Evolutionary conservation across 2,888 invertebrate genomes (phyloP), one percentile per base, ranked within the genome.

Genomic region (Drepana falcataria): DNA sequence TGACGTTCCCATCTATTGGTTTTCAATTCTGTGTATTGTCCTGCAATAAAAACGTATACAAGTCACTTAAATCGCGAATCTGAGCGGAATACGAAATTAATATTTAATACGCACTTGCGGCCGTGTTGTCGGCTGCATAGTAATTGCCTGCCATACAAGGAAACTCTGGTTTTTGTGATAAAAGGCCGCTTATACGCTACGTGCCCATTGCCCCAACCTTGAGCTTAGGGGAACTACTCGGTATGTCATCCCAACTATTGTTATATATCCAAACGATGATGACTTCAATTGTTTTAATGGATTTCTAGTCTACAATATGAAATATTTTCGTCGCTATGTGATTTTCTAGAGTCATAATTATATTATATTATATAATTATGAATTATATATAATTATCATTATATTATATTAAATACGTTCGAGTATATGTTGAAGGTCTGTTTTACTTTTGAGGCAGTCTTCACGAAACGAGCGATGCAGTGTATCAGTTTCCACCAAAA

Each of bases 191-290:
- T 35, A 41, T 35, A 51, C 51, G 34, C 37, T 54, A 59, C 56
- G 59, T 59, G 59, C 55, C 59, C 48, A 56, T 55, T 52, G 55
- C 56, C 55, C 51, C 49, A 48, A 53, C 35, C 59, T 55, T 56
- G 54, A 51, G 41, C 35, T 41, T 33, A 40, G 37, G n/a, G 51
- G 51, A 51, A 51, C 41, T 51, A 51, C 51, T 44, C 9, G 44
- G 9, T 9, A 44, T 44, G 37, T 37, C 37, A 44, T 44, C 44
- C 44, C 6, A 44, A 44, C 9, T 9, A 44, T 9, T 44, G 44
- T 44, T 4, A 37, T n/a, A 40, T 7, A 40, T 40, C 2, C 40
- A 40, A 40, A n/a, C n/a, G n/a, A n/a, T n/a, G n/a, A n/a, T n/a
- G n/a, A n/a, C n/a, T n/a, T n/a, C n/a, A n/a, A n/a, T n/a, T n/a